Conservation (phyloP, 2,113 vertebrate genomes). For the Mola mola region DNA sequence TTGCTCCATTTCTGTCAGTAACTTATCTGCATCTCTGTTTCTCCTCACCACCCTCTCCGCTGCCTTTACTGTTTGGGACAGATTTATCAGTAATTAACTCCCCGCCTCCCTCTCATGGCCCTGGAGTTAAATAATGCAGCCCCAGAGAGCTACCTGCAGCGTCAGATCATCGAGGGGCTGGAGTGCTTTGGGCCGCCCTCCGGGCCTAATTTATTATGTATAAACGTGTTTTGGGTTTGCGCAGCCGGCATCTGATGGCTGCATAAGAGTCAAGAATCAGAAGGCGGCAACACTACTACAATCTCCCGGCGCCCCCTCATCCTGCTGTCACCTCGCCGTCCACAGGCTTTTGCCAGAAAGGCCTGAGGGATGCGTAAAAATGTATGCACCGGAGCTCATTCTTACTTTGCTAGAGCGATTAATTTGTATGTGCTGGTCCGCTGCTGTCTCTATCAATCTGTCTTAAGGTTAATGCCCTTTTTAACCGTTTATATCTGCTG, state of each 20-base stretch:
- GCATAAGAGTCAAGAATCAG: conserved; percentile 46
- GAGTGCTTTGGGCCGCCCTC: conserved; percentile 55
- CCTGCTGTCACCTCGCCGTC: conserved; percentile 22
- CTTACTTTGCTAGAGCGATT: conserved; percentile 45
- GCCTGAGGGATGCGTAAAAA: conserved; percentile 10
- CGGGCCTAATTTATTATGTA: conserved; percentile 66
- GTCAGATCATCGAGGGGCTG: conserved; percentile 43
- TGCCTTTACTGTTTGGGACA: conserved; percentile 27
- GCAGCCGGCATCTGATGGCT: not conserved
- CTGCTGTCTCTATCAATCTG: conserved; percentile 60
- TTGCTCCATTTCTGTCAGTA: not conserved
- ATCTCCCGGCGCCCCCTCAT: not conserved
- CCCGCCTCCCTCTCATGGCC: conserved; percentile 33
- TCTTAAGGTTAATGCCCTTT: conserved; percentile 78
- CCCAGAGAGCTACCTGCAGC: conserved; percentile 48
- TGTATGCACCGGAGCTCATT: conserved; percentile 47
- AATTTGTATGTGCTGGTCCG: conserved; percentile 63
- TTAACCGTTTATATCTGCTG: conserved; percentile 55
- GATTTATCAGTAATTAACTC: conserved; percentile 70
- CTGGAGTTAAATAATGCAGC: conserved; percentile 60
- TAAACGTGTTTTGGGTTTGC: conserved; percentile 56
- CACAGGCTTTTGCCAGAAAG: conserved; percentile 16
- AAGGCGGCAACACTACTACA: conserved; percentile 8
- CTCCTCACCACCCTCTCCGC: conserved; percentile 10
- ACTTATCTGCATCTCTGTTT: conserved; percentile 16